Conservation (phyloP, 2,113 vertebrate species). For the Azemiops feae region DNA sequence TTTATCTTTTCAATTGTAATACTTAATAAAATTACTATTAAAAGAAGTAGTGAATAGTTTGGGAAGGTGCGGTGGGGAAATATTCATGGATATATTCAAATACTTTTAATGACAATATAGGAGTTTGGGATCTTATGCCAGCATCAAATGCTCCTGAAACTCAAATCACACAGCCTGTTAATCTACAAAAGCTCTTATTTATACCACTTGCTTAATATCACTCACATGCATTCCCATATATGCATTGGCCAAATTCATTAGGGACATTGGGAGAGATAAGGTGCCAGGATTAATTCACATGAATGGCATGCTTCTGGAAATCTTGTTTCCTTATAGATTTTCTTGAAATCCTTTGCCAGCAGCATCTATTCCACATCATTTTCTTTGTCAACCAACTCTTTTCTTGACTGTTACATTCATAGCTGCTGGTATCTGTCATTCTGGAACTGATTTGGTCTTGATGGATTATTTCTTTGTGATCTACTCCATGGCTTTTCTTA, state of each 20-base stretch:
- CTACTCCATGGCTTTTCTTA: background rate
- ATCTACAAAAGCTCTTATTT: background rate
- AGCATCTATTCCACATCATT: background rate
- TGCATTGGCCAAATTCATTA: background rate
- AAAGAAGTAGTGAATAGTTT: background rate
- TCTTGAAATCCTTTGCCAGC: background rate
- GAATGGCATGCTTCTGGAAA: background rate
- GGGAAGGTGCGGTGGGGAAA: background rate
- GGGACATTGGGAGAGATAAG: background rate
- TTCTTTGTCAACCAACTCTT: background rate
- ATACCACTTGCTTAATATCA: background rate
- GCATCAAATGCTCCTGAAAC: background rate
- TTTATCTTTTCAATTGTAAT: background rate
- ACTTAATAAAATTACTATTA: background rate
- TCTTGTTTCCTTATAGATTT: background rate
- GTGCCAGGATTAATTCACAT: background rate
- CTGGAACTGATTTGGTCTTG: background rate
- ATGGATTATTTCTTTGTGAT: background rate
- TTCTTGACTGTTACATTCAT: background rate
- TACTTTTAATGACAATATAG: background rate
- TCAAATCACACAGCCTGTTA: background rate
- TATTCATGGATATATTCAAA: background rate
- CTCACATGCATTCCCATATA: background rate
- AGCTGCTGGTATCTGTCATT: background rate
- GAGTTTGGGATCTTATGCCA: background rate